phyloP scores from a whole-genome alignment of 2,113 vertebrate genomes.

The Otus sunia region DNA sequence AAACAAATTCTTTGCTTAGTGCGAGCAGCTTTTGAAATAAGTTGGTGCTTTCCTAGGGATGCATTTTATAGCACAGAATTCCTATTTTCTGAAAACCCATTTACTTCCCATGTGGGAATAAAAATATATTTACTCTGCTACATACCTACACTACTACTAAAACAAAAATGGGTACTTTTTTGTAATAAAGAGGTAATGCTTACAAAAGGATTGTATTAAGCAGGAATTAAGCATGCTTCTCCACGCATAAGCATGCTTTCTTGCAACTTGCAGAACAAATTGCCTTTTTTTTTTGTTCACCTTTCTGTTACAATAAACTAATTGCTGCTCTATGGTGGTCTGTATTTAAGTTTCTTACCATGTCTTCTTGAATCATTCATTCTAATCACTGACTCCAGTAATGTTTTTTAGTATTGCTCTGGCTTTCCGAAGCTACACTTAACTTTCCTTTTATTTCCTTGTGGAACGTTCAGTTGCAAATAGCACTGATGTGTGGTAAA shows the following conservation, averaged over 20 bases:
- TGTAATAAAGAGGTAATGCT: not conserved
- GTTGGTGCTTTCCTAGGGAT: not conserved
- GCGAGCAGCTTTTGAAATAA: not conserved
- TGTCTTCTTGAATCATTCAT: not conserved
- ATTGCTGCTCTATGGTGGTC: not conserved
- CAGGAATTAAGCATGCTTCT: not conserved
- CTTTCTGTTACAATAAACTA: not conserved
- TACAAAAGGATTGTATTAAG: not conserved
- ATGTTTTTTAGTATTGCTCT: not conserved
- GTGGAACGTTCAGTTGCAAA: not conserved
- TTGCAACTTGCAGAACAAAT: not conserved
- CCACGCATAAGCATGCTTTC: not conserved
- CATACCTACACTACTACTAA: not conserved
- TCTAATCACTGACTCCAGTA: not conserved
- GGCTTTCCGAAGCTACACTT: not conserved
- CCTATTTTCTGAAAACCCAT: not conserved
- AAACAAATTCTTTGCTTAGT: not conserved
- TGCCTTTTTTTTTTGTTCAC: not conserved
- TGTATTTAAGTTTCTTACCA: not conserved
- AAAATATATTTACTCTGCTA: not conserved
- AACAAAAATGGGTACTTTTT: not conserved
- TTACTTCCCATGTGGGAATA: not conserved
- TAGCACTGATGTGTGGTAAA: not conserved
- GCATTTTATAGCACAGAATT: not conserved
- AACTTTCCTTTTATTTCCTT: not conserved